phyloP scores from a whole-genome alignment of 1,140 invertebrate species.

The Armadillidium nasatum region DNA sequence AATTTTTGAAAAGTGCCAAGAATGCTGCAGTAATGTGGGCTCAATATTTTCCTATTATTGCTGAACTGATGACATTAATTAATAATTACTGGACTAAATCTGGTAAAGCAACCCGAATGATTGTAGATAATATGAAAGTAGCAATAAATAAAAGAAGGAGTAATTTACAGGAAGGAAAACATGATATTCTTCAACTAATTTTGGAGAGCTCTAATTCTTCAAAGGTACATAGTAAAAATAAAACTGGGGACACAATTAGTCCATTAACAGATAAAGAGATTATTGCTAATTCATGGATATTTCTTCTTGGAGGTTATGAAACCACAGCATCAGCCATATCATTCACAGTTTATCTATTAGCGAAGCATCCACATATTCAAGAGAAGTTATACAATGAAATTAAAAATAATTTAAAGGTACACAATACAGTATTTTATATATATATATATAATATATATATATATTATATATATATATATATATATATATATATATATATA shows the following conservation, averaged over 20 bases:
- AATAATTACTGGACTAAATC: slow-evolving; percentile 46
- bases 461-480: too few species aligned
- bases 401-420: slow-evolving; percentile 11
- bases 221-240: slow-evolving; percentile 1
- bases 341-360: slow-evolving; percentile 53
- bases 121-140: slow-evolving; percentile 47
- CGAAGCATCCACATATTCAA: slow-evolving; percentile 53
- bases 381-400: slow-evolving; percentile 52
- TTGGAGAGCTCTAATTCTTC: slow-evolving; percentile 33
- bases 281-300: slow-evolving; percentile 51
- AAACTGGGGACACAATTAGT: slow-evolving; percentile 23
- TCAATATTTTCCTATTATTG: slow-evolving; percentile 48
- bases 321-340: slow-evolving; percentile 53
- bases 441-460: too few species aligned
- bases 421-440: too few species aligned
- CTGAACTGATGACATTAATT: slow-evolving; percentile 45
- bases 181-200: slow-evolving; percentile 44
- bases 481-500: too few species aligned
- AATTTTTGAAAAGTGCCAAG: slow-evolving; percentile 48
- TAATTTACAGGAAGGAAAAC: slow-evolving; percentile 30
- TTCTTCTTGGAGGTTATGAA: slow-evolving; percentile 53
- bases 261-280: slow-evolving; percentile 50
- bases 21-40: slow-evolving; percentile 47
- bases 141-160: slow-evolving; percentile 46
- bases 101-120: slow-evolving; percentile 48